These are phyloP conservation scores for Phalacrocorax carbo DNA, from an alignment of 2,113 vertebrate species.

Conservation along the genomic window DNA sequence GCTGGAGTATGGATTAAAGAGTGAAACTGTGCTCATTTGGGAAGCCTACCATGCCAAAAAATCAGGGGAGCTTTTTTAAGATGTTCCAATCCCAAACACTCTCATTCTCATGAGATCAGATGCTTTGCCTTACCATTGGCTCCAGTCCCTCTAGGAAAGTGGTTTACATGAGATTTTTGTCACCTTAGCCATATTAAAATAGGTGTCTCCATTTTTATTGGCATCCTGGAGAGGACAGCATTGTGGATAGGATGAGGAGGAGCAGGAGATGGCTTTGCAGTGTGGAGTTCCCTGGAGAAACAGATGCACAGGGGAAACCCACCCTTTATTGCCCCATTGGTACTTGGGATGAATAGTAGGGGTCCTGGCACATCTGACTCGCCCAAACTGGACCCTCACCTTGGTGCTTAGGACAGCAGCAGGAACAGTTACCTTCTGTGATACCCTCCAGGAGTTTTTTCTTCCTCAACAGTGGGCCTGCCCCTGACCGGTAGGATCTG, in stretches of 20 bases:
- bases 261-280: neutral
- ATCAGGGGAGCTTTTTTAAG: neutral
- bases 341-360: neutral
- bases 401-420: neutral
- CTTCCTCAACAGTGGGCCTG: neutral
- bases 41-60: neutral
- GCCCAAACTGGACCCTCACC: neutral
- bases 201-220: neutral
- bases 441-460: neutral
- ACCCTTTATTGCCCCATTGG: neutral
- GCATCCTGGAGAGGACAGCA: neutral
- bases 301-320: neutral
- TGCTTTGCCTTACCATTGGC: neutral
- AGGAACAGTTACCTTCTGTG: neutral
- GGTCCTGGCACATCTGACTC: neutral
- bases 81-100: neutral
- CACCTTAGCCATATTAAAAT: neutral
- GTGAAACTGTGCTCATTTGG: neutral
- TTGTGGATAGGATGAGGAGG: neutral
- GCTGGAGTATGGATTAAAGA: neutral
- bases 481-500: fast-evolving
- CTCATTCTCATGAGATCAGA: neutral
- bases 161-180: neutral
- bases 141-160: neutral
- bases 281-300: neutral